Percentiles rank a stretch among this genome's conserved stretches.
These are phyloP conservation scores for Zeugodacus cucurbitae DNA, from an alignment of 1,140 invertebrate species.

Conservation along the genomic window DNA sequence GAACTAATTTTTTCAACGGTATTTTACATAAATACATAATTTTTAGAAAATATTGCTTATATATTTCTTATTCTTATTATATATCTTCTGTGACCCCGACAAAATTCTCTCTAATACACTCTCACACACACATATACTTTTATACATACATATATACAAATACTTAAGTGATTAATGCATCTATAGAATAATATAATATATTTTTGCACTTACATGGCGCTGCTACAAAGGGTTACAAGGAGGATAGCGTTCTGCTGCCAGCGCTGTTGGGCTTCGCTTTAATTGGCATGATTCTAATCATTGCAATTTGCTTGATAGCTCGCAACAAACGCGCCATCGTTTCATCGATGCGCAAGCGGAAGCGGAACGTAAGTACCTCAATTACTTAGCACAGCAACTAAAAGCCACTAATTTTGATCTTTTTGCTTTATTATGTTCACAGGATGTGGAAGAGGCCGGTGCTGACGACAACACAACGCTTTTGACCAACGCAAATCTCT, in stretches of 20 bases:
- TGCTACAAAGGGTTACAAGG: constrained; percentile 58
- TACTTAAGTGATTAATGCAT: neutral
- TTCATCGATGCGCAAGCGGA: constrained; percentile 62
- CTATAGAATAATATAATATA: too few relatives aligned
- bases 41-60: too few relatives aligned
- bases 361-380: constrained; percentile 62
- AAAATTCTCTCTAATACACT: too few relatives aligned
- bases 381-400: constrained; percentile 39
- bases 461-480: constrained; percentile 63
- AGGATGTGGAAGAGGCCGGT: constrained; percentile 63
- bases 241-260: constrained; percentile 63
- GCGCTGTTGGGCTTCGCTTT: constrained; percentile 61
- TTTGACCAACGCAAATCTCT: constrained; percentile 61
- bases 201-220: neutral
- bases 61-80: too few relatives aligned
- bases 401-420: constrained; percentile 24
- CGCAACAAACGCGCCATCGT: constrained; percentile 65
- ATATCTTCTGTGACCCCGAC: too few relatives aligned
- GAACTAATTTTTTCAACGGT: too few relatives aligned
- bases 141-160: neutral
- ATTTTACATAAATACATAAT: too few relatives aligned
- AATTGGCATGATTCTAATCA: constrained; percentile 64
- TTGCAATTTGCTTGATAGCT: constrained; percentile 62
- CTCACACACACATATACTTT: too few relatives aligned
- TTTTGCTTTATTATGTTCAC: neutral